These are phyloP conservation scores for Hippocampus kuda DNA, from an alignment of 2,797 vertebrate genomes.

Conservation along the genomic window DNA sequence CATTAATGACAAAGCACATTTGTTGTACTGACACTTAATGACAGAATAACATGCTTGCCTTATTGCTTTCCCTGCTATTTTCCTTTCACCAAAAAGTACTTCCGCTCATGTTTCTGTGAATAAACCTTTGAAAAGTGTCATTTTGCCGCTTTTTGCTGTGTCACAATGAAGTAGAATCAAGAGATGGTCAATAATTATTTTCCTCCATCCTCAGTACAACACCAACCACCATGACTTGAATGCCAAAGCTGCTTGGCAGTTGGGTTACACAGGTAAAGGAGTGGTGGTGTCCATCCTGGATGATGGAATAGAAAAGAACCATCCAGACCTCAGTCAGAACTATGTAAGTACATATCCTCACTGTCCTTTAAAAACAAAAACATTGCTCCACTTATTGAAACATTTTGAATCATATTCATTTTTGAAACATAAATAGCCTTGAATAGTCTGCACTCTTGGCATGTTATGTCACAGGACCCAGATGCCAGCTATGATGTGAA, in stretches of 20 bases:
- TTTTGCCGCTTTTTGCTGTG: background rate
- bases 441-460: background rate
- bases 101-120: background rate
- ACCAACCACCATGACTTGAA: slow-evolving; percentile 83
- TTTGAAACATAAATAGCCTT: background rate
- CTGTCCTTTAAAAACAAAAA: background rate
- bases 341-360: slow-evolving; percentile 51
- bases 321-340: slow-evolving; percentile 79
- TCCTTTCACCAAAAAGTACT: background rate
- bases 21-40: slow-evolving; percentile 8
- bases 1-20: slow-evolving; percentile 24
- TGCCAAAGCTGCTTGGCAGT: slow-evolving; percentile 85
- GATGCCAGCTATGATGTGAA: slow-evolving; percentile 96
- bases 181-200: background rate
- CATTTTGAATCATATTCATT: background rate
- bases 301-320: slow-evolving; percentile 97
- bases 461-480: slow-evolving; percentile 61
- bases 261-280: slow-evolving; percentile 86
- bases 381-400: background rate
- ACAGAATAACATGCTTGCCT: background rate
- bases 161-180: background rate
- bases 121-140: background rate
- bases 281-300: slow-evolving; percentile 97
- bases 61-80: background rate
- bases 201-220: slow-evolving; percentile 69